These are phyloP conservation scores for Paragorgia papillata DNA, from an alignment of 92 coral and sea anemone species.

Conservation along the genomic window DNA sequence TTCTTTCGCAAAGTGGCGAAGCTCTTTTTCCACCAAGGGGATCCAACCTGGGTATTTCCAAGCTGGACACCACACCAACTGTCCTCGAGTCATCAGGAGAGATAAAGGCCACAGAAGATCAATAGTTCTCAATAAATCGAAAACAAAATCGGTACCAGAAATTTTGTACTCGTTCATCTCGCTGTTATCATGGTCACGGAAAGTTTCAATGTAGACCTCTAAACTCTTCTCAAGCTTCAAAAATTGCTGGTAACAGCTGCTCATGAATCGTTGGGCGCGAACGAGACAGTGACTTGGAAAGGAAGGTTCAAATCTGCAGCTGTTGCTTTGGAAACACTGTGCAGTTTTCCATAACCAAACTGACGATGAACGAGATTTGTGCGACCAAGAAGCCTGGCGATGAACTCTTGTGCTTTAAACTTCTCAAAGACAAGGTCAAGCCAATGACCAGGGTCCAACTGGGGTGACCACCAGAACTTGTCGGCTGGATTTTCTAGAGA, in stretches of 20 bases:
- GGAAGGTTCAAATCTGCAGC: conserved; percentile 12
- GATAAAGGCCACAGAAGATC: conserved; percentile 16
- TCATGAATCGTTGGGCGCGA: conserved; percentile 16
- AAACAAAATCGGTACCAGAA: conserved; percentile 7
- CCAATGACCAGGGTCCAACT: conserved; percentile 20
- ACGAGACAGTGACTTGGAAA: conserved; percentile 10
- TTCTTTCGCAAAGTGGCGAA: conserved; percentile 7
- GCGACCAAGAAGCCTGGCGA: conserved; percentile 1
- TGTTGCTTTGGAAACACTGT: conserved; percentile 9
- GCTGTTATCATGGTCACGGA: conserved; percentile 9
- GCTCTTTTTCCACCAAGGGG: conserved; percentile 17
- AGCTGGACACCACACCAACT: conserved; percentile 13
- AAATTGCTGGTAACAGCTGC: not conserved
- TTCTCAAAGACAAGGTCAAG: conserved; percentile 15
- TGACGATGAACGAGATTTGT: conserved; percentile 1
- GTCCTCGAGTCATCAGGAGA: conserved; percentile 15
- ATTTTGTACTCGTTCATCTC: conserved; percentile 14
- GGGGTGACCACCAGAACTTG: conserved; percentile 9
- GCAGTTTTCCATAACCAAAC: conserved; percentile 13
- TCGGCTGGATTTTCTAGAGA: not conserved
- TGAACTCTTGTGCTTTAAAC: conserved; percentile 3
- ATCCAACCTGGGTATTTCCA: conserved; percentile 17
- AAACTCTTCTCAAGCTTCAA: conserved; percentile 1
- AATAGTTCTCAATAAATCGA: conserved; percentile 11
- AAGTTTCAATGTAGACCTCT: no score